Percentiles rank a stretch among this genome's conserved stretches.
These are phyloP conservation scores for Coptotermes formosanus DNA, from an alignment of 1,140 invertebrate species.

Conservation along the genomic window DNA sequence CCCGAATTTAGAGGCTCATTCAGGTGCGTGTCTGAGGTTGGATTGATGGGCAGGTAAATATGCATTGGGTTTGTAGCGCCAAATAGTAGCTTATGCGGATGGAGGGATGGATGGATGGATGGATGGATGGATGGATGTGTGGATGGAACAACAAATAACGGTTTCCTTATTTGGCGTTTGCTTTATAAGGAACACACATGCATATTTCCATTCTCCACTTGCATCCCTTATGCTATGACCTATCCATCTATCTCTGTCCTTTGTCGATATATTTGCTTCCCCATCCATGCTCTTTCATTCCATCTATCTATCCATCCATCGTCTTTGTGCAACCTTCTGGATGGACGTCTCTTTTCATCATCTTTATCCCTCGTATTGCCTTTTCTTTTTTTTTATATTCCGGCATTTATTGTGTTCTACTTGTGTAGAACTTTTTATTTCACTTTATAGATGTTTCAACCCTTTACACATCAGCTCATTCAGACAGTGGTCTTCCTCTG, in stretches of 20 bases:
- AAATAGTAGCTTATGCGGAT: no score
- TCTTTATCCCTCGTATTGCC: not conserved
- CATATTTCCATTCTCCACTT: not conserved
- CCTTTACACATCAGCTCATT: not conserved
- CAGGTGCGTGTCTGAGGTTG: no score
- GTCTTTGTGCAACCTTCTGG: conserved; percentile 13
- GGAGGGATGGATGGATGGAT: no score
- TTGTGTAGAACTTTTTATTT: not conserved
- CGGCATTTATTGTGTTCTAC: not conserved
- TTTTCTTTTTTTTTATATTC: not conserved
- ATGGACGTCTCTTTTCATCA: conserved; percentile 12
- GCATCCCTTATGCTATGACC: not conserved
- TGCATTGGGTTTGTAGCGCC: no score
- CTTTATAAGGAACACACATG: not conserved
- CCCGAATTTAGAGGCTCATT: no score
- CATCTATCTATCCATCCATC: conserved; percentile 17
- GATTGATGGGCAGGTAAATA: no score
- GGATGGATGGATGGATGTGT: no score
- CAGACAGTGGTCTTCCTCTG: no score
- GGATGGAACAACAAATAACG: not conserved
- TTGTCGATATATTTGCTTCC: not conserved
- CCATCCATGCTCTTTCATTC: not conserved
- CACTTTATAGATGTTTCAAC: not conserved
- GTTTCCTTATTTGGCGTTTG: not conserved
- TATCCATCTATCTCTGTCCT: not conserved